These are phyloP conservation scores for Cryptoprocta ferox DNA, from an alignment of 2,797 vertebrate species.

Conservation along the genomic window DNA sequence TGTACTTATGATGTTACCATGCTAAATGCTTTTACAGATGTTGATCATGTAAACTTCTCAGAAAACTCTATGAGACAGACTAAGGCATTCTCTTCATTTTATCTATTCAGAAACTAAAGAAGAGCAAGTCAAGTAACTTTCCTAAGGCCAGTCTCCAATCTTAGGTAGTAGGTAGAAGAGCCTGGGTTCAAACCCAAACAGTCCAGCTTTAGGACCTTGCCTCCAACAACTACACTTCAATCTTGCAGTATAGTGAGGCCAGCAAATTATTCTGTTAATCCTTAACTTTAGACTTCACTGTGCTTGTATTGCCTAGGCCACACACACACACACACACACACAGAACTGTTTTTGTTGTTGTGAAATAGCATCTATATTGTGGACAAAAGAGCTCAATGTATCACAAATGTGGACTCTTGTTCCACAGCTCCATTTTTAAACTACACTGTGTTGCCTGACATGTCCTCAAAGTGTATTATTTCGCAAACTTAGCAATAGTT, in stretches of 20 bases:
- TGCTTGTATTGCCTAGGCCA: not conserved
- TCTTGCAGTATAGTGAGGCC: not conserved
- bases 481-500: not conserved
- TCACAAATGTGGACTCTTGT: not conserved
- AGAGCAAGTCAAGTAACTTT: not conserved
- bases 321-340: not conserved
- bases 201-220: not conserved
- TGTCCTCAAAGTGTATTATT: not conserved
- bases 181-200: not conserved
- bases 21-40: not conserved
- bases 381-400: not conserved
- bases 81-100: not conserved
- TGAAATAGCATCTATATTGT: not conserved
- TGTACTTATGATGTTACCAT: not conserved
- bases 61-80: not conserved
- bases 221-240: not conserved
- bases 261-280: not conserved
- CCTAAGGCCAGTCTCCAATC: not conserved
- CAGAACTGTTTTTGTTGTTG: not conserved
- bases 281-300: not conserved
- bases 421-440: not conserved
- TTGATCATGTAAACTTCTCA: not conserved
- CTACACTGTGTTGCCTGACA: not conserved
- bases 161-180: not conserved
- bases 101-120: not conserved